Evolutionary conservation across 2,797 vertebrate genomes (phyloP).

Genomic region (Bradypus variegatus): DNA sequence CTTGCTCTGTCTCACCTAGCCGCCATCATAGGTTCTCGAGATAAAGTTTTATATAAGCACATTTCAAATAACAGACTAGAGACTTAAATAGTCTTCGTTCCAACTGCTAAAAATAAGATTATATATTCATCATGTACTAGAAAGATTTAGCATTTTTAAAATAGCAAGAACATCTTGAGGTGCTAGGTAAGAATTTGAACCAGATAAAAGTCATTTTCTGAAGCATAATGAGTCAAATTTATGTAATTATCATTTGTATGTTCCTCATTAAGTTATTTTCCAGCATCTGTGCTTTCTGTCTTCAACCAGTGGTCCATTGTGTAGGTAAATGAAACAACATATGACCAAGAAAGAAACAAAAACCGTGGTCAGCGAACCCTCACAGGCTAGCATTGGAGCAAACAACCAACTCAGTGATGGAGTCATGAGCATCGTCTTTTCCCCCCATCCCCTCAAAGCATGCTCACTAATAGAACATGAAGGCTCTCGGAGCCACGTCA

Average conservation of each 20-base stretch:
- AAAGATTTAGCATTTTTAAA: background rate
- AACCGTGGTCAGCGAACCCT: background rate
- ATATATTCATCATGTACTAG: background rate
- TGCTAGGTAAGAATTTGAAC: background rate
- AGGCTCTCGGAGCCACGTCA: background rate
- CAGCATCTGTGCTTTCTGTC: background rate
- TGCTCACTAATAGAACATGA: accelerated
- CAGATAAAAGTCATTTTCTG: background rate
- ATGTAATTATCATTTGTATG: background rate
- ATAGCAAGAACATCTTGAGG: background rate
- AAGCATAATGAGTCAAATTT: background rate
- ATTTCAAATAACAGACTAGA: background rate
- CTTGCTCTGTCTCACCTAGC: no score
- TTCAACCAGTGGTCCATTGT: background rate
- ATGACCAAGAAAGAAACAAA: background rate
- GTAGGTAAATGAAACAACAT: background rate
- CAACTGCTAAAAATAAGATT: slow-evolving; percentile 6
- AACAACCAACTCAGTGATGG: background rate
- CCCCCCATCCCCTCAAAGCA: no score
- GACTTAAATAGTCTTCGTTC: background rate
- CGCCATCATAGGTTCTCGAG: no score
- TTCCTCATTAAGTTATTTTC: background rate
- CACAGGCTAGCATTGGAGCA: background rate
- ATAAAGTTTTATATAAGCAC: background rate
- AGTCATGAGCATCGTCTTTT: background rate